Evolutionary conservation across 2,888 invertebrate species (phyloP), one percentile per base, ranked within the genome.

Genomic region (Celastrina argiolus): DNA sequence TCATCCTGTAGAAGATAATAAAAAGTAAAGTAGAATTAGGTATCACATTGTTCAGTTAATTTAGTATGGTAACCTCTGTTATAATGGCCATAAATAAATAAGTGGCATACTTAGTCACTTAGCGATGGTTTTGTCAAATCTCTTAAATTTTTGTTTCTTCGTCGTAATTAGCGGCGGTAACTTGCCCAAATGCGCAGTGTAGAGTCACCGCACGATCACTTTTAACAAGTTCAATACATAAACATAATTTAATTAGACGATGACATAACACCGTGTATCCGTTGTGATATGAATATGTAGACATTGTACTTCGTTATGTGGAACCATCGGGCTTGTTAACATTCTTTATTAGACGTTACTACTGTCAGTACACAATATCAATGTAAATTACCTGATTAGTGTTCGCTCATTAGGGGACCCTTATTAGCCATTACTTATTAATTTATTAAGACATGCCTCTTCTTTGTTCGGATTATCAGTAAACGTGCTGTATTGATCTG

Each of bases 261-360:
- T 22, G 51, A 26, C 51, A 26, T 51, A 22, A 51, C 51, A 51
- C 14, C 12, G 22, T 26, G 51, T 51, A 26, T 22, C 22, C 51
- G 51, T 51, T 18, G 22, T 45, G 18, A 45, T 51, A 51, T 51
- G 26, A 51, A 51, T 51, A 51, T 51, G 51, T 51, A 51, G 51
- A 14, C 51, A 51, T 12, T 22, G 51, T 22, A 0, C 22, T 22
- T 22, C 51, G 12, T 51, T 51, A 51, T 41, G 41, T 41, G 4
- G 41, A 39, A 39, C 39, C 12, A 39, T 45, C 51, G 51, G 14
- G 51, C 51, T 51, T 26, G 51, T 51, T 51, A 51, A 51, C 51
- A 51, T 51, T 51, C 5, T 26, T 51, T 22, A 51, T 51, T 51
- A 26, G 51, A 51, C 22, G 14, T 51, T 51, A 10, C 26, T 14